A percentile compares a stretch with the other conserved stretches of the same genome.
phyloP scores from a whole-genome alignment of 2,888 invertebrate species.

The Falcaria lacertinaria region DNA sequence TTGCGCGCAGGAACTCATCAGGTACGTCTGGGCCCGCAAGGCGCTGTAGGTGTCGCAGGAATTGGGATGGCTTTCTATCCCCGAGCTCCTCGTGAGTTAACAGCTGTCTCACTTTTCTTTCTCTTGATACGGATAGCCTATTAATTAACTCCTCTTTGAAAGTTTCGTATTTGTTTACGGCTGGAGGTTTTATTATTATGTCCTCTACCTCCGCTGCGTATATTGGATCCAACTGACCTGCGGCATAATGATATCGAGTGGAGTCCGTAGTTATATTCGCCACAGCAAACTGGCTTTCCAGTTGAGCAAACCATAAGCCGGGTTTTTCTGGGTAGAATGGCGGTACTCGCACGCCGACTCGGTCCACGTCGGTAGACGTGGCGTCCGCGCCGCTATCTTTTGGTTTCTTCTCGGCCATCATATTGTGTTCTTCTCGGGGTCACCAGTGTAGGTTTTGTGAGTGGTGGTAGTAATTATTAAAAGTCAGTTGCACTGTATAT shows the following conservation, averaged over 20 bases:
- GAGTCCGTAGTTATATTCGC: neutral
- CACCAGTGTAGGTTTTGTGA: too few relatives aligned
- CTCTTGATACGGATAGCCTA: constrained; percentile 10
- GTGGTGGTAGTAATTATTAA: too few relatives aligned
- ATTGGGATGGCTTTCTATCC: constrained; percentile 16
- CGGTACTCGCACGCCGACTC: neutral
- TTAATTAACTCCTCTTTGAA: constrained; percentile 16
- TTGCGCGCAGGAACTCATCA: constrained; percentile 12
- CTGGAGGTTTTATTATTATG: neutral
- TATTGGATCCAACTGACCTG: neutral
- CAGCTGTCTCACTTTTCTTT: constrained; percentile 13
- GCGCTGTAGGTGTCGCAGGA: constrained; percentile 9
- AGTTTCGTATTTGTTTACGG: constrained; percentile 7
- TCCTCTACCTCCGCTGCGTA: constrained; percentile 6
- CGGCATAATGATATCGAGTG: constrained; percentile 1
- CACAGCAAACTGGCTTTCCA: constrained; percentile 2
- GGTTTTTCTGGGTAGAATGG: constrained; percentile 2
- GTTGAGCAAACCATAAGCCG: constrained; percentile 3
- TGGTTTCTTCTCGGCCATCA: too few relatives aligned
- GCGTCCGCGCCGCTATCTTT: too few relatives aligned
- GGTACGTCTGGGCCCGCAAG: constrained; percentile 13
- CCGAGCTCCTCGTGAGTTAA: constrained; percentile 13
- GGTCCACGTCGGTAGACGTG: too few relatives aligned
- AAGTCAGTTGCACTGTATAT: too few relatives aligned
- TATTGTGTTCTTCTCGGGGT: too few relatives aligned